A percentile compares a stretch with the other conserved stretches of the same genome.
phyloP scores from a whole-genome alignment of 2,888 invertebrate species.

The Troilus luridus region DNA sequence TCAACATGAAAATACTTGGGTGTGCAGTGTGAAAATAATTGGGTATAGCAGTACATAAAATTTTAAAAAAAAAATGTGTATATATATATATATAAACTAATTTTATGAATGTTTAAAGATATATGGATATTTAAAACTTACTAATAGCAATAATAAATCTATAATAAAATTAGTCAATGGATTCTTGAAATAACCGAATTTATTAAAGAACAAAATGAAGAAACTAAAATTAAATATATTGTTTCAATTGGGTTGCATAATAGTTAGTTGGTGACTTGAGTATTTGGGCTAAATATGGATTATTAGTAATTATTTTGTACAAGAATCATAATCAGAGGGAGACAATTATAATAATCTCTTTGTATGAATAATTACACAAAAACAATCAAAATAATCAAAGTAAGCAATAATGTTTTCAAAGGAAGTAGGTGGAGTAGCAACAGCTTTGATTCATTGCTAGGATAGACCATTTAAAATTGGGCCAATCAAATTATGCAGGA shows the following conservation, averaged over 20 bases:
- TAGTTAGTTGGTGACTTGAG: background rate
- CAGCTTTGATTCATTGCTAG: background rate
- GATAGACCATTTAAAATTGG: background rate
- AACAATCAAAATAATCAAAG: background rate
- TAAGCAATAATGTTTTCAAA: background rate
- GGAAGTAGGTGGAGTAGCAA: constrained; percentile 30
- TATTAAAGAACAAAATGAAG: background rate
- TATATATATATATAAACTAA: no score
- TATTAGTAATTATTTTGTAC: background rate
- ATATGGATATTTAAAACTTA: background rate
- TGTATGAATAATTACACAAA: background rate
- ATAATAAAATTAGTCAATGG: background rate
- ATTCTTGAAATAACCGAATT: background rate
- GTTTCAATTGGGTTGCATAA: background rate
- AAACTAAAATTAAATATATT: background rate
- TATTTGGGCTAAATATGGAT: background rate
- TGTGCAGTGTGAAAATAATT: background rate
- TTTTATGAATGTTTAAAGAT: background rate
- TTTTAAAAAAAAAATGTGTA: background rate
- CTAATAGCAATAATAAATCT: background rate
- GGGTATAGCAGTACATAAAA: background rate
- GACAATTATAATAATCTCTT: background rate
- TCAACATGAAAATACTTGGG: background rate
- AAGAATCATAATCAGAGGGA: background rate
- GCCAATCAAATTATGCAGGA: background rate